phyloP scores from a whole-genome alignment of 37 sponge, comb jelly and placozoan genomes.

The Haliclona indistincta region DNA sequence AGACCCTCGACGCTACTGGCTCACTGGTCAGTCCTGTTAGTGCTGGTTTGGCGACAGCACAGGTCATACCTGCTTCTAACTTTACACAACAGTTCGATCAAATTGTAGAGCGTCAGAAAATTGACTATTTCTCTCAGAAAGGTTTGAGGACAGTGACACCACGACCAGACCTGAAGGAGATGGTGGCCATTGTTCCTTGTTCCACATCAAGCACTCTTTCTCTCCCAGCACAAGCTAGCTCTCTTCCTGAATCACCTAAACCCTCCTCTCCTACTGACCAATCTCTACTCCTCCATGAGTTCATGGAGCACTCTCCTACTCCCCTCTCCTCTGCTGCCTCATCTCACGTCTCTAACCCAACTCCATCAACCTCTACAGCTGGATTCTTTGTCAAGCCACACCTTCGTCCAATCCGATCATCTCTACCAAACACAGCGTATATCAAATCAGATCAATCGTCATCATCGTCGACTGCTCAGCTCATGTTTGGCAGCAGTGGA shows the following conservation, averaged over 20 bases:
- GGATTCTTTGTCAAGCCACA: neutral
- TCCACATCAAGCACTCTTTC: too few relatives aligned
- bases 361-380: slow-evolving; percentile 1
- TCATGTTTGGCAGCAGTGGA: too few relatives aligned
- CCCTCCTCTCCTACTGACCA: neutral
- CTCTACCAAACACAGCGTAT: too few relatives aligned
- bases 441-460: too few relatives aligned
- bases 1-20: neutral
- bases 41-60: neutral
- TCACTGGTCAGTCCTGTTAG: neutral
- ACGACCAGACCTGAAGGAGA: slow-evolving; percentile 37
- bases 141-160: slow-evolving; percentile 33
- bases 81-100: slow-evolving; percentile 55
- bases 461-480: too few relatives aligned
- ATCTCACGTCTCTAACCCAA: neutral
- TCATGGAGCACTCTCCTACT: slow-evolving; percentile 41
- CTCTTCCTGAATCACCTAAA: neutral
- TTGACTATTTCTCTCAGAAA: slow-evolving; percentile 51
- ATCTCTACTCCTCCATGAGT: slow-evolving; percentile 7
- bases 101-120: slow-evolving; percentile 44
- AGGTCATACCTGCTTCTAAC: slow-evolving; percentile 30
- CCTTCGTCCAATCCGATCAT: too few relatives aligned
- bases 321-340: slow-evolving; percentile 7
- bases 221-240: too few relatives aligned
- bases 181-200: slow-evolving; percentile 56